Conservation (phyloP, 1,140 invertebrate genomes). For the Zaprionus africanus region DNA sequence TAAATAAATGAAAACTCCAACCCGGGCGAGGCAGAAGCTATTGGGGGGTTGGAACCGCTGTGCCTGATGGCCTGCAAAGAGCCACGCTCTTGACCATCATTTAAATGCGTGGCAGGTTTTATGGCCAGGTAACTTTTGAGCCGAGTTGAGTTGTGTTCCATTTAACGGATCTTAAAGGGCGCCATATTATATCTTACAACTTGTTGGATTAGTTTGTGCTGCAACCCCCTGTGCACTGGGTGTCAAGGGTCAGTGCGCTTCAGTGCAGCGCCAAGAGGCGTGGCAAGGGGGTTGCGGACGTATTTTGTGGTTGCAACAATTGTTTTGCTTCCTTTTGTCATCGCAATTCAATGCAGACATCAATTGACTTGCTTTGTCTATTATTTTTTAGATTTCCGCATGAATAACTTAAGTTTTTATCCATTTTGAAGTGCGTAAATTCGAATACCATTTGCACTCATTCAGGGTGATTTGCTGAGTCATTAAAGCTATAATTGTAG, state of each 20-base stretch:
- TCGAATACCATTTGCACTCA: slow-evolving; percentile 19
- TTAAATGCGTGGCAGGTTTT: slow-evolving; percentile 74
- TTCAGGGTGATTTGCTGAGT: background rate
- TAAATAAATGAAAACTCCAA: slow-evolving; percentile 70
- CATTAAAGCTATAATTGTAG: slow-evolving; percentile 2
- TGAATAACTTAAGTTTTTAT: slow-evolving; percentile 7
- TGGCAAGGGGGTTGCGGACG: slow-evolving; percentile 18
- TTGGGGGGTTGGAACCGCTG: slow-evolving; percentile 34
- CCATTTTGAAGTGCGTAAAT: slow-evolving; percentile 7
- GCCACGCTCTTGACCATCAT: slow-evolving; percentile 52
- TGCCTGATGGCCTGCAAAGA: slow-evolving; percentile 54
- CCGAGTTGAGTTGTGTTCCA: slow-evolving; percentile 24
- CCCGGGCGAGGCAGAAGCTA: slow-evolving; percentile 16
- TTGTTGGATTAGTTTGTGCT: slow-evolving; percentile 37
- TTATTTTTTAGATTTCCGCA: background rate
- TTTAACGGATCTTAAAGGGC: slow-evolving; percentile 22
- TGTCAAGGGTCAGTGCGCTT: slow-evolving; percentile 63
- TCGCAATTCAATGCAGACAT: slow-evolving; percentile 5
- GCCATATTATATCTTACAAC: slow-evolving; percentile 16
- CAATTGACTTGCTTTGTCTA: slow-evolving; percentile 31
- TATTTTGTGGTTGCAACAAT: slow-evolving; percentile 26
- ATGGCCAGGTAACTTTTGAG: slow-evolving; percentile 67
- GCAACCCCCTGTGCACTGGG: slow-evolving; percentile 34
- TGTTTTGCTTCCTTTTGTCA: slow-evolving; percentile 33
- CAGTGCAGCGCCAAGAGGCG: slow-evolving; percentile 24